Conservation (phyloP, 92 coral and sea anemone species). For the Phenganax marumi region DNA sequence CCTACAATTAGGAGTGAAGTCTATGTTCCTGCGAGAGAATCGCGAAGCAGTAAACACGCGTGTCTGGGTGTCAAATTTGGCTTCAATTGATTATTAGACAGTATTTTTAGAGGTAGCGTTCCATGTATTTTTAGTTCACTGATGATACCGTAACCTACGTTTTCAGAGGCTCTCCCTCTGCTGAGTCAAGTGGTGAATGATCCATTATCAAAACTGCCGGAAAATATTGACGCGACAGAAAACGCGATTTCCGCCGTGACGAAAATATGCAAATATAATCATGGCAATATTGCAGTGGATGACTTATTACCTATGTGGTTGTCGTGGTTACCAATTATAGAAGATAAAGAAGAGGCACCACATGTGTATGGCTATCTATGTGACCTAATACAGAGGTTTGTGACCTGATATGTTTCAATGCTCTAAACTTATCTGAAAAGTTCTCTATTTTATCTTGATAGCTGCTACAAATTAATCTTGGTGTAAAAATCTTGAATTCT, state of each 20-base stretch:
- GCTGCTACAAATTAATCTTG: too few relatives aligned
- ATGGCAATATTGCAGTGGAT: conserved; percentile 88
- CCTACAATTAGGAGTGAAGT: too few relatives aligned
- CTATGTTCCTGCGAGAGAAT: too few relatives aligned
- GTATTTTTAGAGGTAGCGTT: too few relatives aligned
- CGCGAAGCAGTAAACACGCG: too few relatives aligned
- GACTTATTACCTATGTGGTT: conserved; percentile 83
- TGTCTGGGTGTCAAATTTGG: too few relatives aligned
- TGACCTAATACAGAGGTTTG: conserved; percentile 84
- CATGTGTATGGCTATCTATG: conserved; percentile 96
- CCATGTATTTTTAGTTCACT: too few relatives aligned
- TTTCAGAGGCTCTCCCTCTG: conserved; percentile 77
- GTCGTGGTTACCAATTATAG: conserved; percentile 88
- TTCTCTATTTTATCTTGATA: too few relatives aligned
- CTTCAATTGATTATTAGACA: too few relatives aligned
- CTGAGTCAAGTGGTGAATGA: conserved; percentile 80
- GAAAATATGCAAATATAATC: conserved; percentile 96
- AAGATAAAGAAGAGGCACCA: conserved; percentile 96
- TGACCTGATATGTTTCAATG: neutral
- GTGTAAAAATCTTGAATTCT: too few relatives aligned
- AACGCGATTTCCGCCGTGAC: conserved; percentile 96
- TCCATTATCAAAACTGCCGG: conserved; percentile 78
- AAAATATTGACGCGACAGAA: conserved; percentile 95
- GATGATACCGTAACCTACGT: neutral
- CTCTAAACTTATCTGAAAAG: too few relatives aligned